Evolutionary conservation across 2,113 vertebrate species (phyloP), one percentile per base, ranked within the genome.

Genomic region (Rissa tridactyla): DNA sequence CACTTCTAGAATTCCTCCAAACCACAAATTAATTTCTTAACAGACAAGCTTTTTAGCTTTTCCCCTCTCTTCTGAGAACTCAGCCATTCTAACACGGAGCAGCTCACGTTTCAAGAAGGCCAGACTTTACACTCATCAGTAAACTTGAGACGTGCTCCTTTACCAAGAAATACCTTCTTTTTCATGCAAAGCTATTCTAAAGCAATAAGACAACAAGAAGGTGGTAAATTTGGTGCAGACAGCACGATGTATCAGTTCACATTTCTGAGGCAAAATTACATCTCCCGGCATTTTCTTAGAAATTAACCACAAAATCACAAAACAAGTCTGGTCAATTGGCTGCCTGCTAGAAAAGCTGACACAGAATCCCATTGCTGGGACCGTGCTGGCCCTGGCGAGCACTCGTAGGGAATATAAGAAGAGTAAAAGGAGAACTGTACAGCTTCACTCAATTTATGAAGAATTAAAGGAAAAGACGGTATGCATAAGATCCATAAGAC

Each of bases 331-430:
- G 32, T 69, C 40, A 40, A 13, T n/a, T 40, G 3, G 0, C 32
- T 85, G 32, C 18, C 57, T 72, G 30, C 38, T 88, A 52, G n/a
- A 82, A 68, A 38, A 84, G 15, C 5, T 8, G 14, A 62, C 22
- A 49, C 26, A 65, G 47, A 88, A 76, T 60, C 29, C 40, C 26
- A 14, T 8, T 72, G 15, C 44, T 76, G 57, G 30, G 38, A 75
- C 55, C 7, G 5, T 30, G 27, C 5, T 66, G 69, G 52, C 20
- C 46, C 20, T 2, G 0, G 21, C 0, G 13, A 77, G 46, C 16
- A 57, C 23, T 34, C 3, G 1, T 6, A 55, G 19, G 54, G 23
- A 88, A 52, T 38, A 8, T 4, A 51, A 32, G 26, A 60, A 26
- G 10, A n/a, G 5, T 17, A 61, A 82, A 84, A 75, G 23, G 8